Evolutionary conservation across 2,888 invertebrate species (phyloP), one percentile per base, ranked within the genome.

Genomic region (Hirudinaria manillensis): DNA sequence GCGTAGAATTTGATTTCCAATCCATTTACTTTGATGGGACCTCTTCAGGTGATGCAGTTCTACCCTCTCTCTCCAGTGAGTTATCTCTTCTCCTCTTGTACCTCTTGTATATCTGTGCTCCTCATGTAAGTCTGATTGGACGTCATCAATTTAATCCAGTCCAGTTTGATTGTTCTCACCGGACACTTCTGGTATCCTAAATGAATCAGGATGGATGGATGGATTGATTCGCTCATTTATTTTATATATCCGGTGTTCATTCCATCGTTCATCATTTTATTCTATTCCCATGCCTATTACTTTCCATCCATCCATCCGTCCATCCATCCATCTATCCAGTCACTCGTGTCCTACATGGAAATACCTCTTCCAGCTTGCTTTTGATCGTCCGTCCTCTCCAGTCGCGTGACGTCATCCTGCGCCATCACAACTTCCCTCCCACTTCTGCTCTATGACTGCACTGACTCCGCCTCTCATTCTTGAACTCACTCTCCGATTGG

Each of bases 381-480:
- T 45, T 45, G 45, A 45, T 45, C 45, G 45, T 10, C 45, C 10
- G 45, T 45, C 45, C 45, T 45, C 45, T 45, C 45, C 45, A 45
- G 45, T 45, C 10, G 45, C 45, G 13, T 45, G 45, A 45, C 45
- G 45, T 45, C 45, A 45, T 45, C 13, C 45, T 45, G 45, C 45
- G 45, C 45, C 45, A 45, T 45, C 45, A 45, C 45, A 45, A 45
- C 45, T 45, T 45, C 45, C 61, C 61, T 61, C 61, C 61, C 61
- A 68, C 68, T 68, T 32, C 36, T 68, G 68, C 34, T 68, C 36
- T 32, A 68, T 68, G 68, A 68, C 34, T n/a, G 32, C 32, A n/a
- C 32, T 68, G 36, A 68, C 68, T 68, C 68, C 68, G 68, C 68
- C 68, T 36, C 68, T 68, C 32, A 68, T 34, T 36, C 36, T 68